Evolutionary conservation across 2,113 vertebrate species (phyloP).

Genomic region (Poeciliopsis prolifica): DNA sequence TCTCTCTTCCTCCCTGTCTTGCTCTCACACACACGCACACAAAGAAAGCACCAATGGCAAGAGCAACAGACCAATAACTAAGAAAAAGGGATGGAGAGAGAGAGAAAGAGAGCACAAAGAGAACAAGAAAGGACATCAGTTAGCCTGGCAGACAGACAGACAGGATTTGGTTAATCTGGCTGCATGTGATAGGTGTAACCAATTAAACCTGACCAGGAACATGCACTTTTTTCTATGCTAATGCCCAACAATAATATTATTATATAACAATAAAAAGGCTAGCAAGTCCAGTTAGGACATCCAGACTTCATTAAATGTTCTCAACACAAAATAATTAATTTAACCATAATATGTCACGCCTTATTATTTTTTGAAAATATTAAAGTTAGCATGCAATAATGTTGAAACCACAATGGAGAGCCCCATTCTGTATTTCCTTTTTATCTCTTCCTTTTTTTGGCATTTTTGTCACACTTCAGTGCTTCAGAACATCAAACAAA

Average conservation of each 20-base stretch:
- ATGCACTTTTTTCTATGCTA: constrained; percentile 31
- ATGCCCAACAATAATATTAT: constrained; percentile 20
- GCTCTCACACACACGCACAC: constrained; percentile 6
- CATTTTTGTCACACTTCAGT: too few relatives aligned
- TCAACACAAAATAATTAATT: background rate
- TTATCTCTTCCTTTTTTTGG: too few relatives aligned
- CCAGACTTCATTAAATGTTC: background rate
- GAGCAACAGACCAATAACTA: constrained; percentile 3
- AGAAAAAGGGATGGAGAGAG: background rate
- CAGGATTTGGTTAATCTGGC: constrained; percentile 7
- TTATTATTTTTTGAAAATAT: background rate
- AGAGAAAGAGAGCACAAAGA: background rate
- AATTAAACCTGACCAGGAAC: constrained; percentile 43
- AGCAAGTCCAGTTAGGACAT: constrained; percentile 9
- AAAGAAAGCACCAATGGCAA: constrained; percentile 10
- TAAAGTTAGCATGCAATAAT: background rate
- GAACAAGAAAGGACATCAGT: constrained; percentile 19
- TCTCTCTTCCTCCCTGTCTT: background rate
- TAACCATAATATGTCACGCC: background rate
- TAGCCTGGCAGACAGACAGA: constrained; percentile 12
- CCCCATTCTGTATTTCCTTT: too few relatives aligned
- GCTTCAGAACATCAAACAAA: too few relatives aligned
- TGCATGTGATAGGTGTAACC: constrained; percentile 12
- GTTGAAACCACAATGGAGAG: background rate
- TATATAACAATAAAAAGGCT: constrained; percentile 26